These are phyloP conservation scores for Macrostomum lignano DNA, from an alignment of 1,140 invertebrate species.

Conservation along the genomic window DNA sequence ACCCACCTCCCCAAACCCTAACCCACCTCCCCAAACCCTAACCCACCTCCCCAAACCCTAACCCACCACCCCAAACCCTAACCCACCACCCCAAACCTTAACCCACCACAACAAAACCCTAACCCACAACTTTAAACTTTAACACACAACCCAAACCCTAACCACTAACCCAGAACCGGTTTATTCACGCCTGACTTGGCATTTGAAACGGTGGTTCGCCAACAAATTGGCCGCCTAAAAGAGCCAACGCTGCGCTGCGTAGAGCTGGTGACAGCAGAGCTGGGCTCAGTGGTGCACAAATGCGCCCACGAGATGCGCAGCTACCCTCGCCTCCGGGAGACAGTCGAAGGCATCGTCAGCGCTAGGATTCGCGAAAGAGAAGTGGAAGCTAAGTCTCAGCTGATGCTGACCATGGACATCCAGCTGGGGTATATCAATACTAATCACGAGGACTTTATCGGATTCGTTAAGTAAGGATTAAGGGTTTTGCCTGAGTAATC, in stretches of 20 bases:
- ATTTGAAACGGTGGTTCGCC: constrained; percentile 96
- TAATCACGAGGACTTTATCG: constrained; percentile 83
- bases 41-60: no score
- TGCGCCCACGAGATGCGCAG: constrained; percentile 56
- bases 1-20: no score
- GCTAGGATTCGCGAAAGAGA: constrained; percentile 53
- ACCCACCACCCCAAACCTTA: no score
- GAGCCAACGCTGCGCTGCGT: constrained; percentile 83
- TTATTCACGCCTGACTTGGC: constrained; percentile 98
- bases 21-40: no score
- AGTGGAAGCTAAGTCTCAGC: constrained; percentile 67
- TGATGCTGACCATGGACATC: constrained; percentile 68
- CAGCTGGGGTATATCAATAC: constrained; percentile 99
- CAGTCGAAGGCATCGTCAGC: constrained; percentile 85
- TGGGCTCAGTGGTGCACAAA: constrained; percentile 92
- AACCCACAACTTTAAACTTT: no score
- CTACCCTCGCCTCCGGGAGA: constrained; percentile 81
- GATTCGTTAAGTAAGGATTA: background rate
- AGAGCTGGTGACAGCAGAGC: constrained; percentile 89
- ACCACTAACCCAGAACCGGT: constrained; percentile 45
- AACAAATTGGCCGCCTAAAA: constrained; percentile 74
- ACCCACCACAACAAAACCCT: no score
- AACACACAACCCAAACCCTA: no score
- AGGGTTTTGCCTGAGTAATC: no score
- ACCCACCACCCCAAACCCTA: no score